phyloP scores from a whole-genome alignment of 2,113 vertebrate species.

The Calyptommatus sinebrachiatus region DNA sequence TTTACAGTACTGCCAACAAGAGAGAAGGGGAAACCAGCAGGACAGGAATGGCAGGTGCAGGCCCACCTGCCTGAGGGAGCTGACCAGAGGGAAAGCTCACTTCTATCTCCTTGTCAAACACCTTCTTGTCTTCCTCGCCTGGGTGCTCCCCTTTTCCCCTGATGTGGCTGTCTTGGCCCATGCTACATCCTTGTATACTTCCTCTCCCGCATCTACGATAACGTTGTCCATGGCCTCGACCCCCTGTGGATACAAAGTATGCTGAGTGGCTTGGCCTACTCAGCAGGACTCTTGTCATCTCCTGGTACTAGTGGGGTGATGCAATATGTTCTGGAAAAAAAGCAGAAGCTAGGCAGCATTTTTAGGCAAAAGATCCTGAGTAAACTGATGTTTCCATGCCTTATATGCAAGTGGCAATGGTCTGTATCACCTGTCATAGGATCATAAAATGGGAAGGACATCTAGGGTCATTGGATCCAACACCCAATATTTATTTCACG shows the following conservation, averaged over 20 bases:
- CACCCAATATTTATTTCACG: too few relatives aligned
- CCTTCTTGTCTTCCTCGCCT: conserved; percentile 79
- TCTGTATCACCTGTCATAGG: too few relatives aligned
- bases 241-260: conserved; percentile 63
- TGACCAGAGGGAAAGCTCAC: conserved; percentile 42
- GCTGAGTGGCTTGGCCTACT: too few relatives aligned
- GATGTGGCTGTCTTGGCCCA: conserved; percentile 71
- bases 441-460: too few relatives aligned
- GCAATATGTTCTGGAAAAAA: too few relatives aligned
- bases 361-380: too few relatives aligned
- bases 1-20: conserved; percentile 76
- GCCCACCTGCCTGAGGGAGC: rapidly evolving
- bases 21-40: rapidly evolving
- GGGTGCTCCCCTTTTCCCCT: conserved; percentile 74
- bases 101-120: conserved; percentile 74
- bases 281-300: too few relatives aligned
- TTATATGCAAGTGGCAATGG: too few relatives aligned
- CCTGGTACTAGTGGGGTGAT: too few relatives aligned
- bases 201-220: conserved; percentile 84
- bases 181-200: conserved; percentile 73
- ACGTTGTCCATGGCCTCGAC: conserved; percentile 78
- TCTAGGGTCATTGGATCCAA: too few relatives aligned
- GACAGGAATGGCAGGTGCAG: neutral
- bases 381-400: too few relatives aligned
- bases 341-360: too few relatives aligned